These are phyloP conservation scores for Phocides pigmalion DNA, from an alignment of 1,140 invertebrate genomes.

Conservation along the genomic window DNA sequence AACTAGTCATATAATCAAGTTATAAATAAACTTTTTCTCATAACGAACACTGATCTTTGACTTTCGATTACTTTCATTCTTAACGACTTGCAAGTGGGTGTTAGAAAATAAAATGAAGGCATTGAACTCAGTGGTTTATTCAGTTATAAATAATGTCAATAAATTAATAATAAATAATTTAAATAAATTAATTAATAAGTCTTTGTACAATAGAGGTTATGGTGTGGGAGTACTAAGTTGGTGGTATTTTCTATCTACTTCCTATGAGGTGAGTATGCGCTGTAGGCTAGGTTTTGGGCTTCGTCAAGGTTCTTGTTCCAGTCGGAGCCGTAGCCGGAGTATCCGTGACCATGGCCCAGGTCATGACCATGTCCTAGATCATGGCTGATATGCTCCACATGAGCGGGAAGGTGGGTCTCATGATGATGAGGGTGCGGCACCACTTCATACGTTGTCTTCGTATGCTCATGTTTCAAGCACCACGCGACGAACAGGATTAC, in stretches of 20 bases:
- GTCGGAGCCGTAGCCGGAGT: constrained; percentile 69
- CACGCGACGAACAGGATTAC: constrained; percentile 74
- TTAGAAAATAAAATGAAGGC: constrained; percentile 32
- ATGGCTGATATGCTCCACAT: constrained; percentile 66
- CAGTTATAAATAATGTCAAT: constrained; percentile 50
- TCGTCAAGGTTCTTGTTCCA: constrained; percentile 80
- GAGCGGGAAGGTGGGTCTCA: constrained; percentile 66
- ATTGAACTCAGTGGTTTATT: constrained; percentile 35
- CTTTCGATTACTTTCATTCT: constrained; percentile 28
- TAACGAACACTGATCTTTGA: constrained; percentile 4
- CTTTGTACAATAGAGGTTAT: constrained; percentile 72
- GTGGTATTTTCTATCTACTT: constrained; percentile 53
- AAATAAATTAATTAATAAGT: constrained; percentile 73
- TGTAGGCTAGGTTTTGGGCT: constrained; percentile 72
- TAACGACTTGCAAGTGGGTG: constrained; percentile 35
- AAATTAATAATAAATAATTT: constrained; percentile 73
- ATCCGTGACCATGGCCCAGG: constrained; percentile 51
- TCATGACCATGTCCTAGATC: constrained; percentile 47
- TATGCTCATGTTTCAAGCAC: constrained; percentile 73
- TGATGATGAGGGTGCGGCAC: constrained; percentile 72
- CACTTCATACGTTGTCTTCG: constrained; percentile 77
- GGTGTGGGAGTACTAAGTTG: constrained; percentile 39
- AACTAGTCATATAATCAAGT: neutral
- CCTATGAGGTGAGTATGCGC: constrained; percentile 64
- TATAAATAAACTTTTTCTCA: constrained; percentile 5